A percentile compares a stretch with the other conserved stretches of the same genome.
phyloP scores from a whole-genome alignment of 2,113 vertebrate species.

The Climacteris rufus region DNA sequence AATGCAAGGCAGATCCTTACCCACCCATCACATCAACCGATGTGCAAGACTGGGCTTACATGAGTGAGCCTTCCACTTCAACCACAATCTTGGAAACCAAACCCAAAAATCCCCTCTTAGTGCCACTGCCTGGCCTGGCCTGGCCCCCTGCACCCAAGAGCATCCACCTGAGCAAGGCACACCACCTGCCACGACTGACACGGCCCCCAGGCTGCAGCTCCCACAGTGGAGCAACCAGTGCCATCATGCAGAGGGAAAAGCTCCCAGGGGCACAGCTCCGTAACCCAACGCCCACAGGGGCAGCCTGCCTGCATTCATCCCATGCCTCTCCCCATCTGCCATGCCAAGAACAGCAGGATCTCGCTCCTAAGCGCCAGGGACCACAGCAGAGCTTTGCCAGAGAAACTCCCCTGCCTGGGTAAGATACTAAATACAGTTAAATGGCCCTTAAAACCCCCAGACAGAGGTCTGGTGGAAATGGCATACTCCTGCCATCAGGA shows the following conservation, averaged over 20 bases:
- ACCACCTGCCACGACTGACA: fast-evolving
- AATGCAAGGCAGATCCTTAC: neutral
- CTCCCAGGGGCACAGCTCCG: neutral
- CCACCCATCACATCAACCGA: neutral
- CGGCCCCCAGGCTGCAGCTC: neutral
- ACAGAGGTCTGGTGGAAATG: neutral
- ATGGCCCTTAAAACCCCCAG: neutral
- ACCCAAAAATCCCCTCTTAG: neutral
- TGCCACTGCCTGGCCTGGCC: neutral
- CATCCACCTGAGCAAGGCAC: neutral
- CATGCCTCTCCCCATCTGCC: neutral
- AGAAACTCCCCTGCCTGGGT: neutral
- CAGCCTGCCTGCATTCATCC: neutral
- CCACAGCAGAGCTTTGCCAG: neutral
- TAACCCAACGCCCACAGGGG: neutral
- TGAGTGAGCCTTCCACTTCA: fast-evolving
- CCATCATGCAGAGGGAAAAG: neutral
- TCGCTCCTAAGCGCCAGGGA: fast-evolving
- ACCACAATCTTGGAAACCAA: neutral
- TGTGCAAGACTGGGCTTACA: fast-evolving
- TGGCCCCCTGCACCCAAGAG: neutral
- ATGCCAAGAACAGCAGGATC: neutral
- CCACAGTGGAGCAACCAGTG: fast-evolving
- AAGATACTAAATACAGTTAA: neutral
- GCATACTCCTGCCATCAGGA: neutral